phyloP scores from a whole-genome alignment of 92 coral and sea anemone genomes.

The Phenganax marumi region DNA sequence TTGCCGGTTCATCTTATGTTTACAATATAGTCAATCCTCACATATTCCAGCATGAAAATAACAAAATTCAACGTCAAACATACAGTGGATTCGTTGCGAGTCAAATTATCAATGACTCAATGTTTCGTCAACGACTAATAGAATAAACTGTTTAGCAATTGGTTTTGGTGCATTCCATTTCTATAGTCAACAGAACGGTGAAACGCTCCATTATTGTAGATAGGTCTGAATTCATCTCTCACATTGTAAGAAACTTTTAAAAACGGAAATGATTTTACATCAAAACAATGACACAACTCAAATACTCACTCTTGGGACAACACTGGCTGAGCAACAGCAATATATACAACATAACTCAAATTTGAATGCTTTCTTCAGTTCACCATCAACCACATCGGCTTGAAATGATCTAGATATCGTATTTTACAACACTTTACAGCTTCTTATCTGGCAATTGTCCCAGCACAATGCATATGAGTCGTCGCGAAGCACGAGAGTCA shows the following conservation, averaged over 20 bases:
- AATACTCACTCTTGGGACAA: constrained; percentile 1
- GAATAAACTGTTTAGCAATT: background rate
- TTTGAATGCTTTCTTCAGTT: background rate
- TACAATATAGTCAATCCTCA: background rate
- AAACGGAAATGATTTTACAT: constrained; percentile 20
- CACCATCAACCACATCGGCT: background rate
- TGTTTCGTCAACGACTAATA: constrained; percentile 17
- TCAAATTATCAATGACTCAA: background rate
- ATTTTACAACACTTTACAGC: background rate
- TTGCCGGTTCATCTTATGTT: background rate
- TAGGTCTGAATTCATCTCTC: background rate
- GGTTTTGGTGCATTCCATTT: constrained; percentile 1
- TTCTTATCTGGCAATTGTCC: constrained; percentile 6
- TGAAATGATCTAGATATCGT: background rate
- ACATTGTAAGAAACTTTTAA: background rate
- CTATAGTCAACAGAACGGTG: constrained; percentile 2
- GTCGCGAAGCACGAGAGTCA: constrained; percentile 25
- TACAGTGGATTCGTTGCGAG: background rate
- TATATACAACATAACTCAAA: background rate
- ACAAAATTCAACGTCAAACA: background rate
- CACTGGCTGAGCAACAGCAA: background rate
- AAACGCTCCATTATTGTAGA: background rate
- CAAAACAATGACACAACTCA: constrained; percentile 7
- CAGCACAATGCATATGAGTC: background rate
- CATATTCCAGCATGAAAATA: background rate